phyloP scores from a whole-genome alignment of 2,113 vertebrate species.

The Tenrec ecaudatus region DNA sequence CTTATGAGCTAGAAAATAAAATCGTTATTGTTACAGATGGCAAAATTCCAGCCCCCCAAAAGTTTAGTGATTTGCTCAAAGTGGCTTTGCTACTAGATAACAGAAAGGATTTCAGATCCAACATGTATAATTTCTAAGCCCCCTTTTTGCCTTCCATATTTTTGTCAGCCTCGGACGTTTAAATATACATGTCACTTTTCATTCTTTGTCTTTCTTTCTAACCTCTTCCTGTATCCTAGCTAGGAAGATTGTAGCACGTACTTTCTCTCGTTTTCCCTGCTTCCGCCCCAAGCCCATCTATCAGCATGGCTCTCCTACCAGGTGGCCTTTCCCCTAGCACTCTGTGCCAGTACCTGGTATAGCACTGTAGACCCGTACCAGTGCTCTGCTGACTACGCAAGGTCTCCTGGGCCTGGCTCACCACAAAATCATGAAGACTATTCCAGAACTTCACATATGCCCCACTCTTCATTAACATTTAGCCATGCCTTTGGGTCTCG shows the following conservation, averaged over 20 bases:
- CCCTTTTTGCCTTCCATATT: neutral
- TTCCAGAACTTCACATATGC: neutral
- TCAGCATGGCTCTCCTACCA: neutral
- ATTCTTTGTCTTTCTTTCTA: neutral
- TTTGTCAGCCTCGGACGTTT: slow-evolving; percentile 32
- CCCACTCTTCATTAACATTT: neutral
- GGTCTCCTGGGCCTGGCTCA: neutral
- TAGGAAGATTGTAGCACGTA: slow-evolving; percentile 16
- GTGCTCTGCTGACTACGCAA: neutral
- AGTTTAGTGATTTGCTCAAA: neutral
- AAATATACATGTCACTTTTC: neutral
- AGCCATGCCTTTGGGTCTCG: neutral
- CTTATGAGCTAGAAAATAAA: neutral
- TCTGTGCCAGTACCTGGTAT: neutral
- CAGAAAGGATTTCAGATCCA: slow-evolving; percentile 12
- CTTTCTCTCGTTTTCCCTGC: neutral
- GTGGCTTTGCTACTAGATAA: neutral
- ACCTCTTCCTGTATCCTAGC: neutral
- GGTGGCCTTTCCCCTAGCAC: neutral
- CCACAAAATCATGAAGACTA: neutral
- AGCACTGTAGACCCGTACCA: neutral
- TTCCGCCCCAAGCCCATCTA: neutral
- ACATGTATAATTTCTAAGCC: slow-evolving; percentile 30
- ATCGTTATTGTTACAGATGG: neutral
- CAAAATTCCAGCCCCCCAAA: neutral